A percentile compares a stretch with the other conserved stretches of the same genome.
phyloP scores from a whole-genome alignment of 2,113 vertebrate genomes.

The Andinoacara biseriatus region DNA sequence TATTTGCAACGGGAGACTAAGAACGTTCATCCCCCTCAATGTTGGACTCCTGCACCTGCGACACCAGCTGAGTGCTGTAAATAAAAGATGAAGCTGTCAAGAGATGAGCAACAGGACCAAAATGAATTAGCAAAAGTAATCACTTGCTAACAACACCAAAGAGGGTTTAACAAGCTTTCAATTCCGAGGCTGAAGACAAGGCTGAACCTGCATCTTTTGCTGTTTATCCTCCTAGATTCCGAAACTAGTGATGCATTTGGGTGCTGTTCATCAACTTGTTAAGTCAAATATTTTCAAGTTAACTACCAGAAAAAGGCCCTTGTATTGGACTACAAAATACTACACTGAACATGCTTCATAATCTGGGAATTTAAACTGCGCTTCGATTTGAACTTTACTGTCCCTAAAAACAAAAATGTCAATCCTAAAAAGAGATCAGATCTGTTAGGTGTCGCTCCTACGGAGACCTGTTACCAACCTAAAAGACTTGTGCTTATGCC shows the following conservation, averaged over 20 bases:
- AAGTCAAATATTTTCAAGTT: slow-evolving; percentile 22
- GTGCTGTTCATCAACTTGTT: background rate
- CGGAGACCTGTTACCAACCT: background rate
- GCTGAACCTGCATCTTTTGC: background rate
- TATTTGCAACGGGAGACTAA: slow-evolving; percentile 31
- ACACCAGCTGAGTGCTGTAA: slow-evolving; percentile 48
- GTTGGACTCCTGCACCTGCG: slow-evolving; percentile 52
- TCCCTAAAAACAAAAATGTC: background rate
- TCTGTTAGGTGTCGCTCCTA: background rate
- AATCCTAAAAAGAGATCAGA: background rate
- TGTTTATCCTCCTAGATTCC: slow-evolving; percentile 20
- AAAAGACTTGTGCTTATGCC: accelerated
- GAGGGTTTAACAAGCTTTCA: slow-evolving; percentile 33
- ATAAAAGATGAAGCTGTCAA: slow-evolving; percentile 72
- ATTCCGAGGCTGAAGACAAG: background rate
- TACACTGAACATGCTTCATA: background rate
- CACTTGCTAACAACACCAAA: slow-evolving; percentile 41
- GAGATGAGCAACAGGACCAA: slow-evolving; percentile 52
- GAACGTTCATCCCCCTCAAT: slow-evolving; percentile 14
- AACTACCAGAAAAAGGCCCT: background rate
- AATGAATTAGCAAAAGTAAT: slow-evolving; percentile 69
- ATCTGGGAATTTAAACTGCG: background rate
- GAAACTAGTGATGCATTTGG: slow-evolving; percentile 30
- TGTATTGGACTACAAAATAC: background rate
- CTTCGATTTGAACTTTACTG: background rate